These are phyloP conservation scores for Mus minutoides DNA, from an alignment of 2,797 vertebrate species.

Conservation along the genomic window DNA sequence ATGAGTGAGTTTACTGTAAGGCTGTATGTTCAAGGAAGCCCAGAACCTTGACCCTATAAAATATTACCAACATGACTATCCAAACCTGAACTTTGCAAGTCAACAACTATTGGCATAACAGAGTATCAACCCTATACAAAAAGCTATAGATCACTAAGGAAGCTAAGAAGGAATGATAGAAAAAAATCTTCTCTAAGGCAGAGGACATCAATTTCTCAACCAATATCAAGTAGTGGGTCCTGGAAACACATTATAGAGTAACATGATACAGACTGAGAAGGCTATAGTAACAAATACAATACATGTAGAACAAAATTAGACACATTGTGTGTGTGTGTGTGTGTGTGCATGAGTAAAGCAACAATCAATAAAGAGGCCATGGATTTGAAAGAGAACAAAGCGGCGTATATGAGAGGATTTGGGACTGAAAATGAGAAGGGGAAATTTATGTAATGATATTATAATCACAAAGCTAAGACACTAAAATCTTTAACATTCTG, in stretches of 20 bases:
- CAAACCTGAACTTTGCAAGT: neutral
- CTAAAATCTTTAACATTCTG: neutral
- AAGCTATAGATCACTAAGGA: neutral
- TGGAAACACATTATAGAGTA: neutral
- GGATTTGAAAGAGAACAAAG: neutral
- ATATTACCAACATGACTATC: no score
- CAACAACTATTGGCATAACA: neutral
- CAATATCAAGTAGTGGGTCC: neutral
- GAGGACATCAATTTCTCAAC: neutral
- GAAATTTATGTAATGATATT: neutral
- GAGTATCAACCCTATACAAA: neutral
- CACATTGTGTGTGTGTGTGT: neutral
- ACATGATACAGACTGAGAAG: neutral
- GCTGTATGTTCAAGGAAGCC: accelerated
- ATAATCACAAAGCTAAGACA: neutral
- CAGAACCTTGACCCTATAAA: neutral
- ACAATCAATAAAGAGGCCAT: no score
- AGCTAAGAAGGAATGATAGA: neutral
- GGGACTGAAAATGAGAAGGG: neutral
- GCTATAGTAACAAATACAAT: neutral
- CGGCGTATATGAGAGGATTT: neutral
- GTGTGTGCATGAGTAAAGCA: neutral
- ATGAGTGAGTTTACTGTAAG: neutral
- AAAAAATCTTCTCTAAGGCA: neutral
- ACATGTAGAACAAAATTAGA: neutral